Evolutionary conservation across 2,113 vertebrate genomes (phyloP).

Genomic region (Anguilla rostrata): DNA sequence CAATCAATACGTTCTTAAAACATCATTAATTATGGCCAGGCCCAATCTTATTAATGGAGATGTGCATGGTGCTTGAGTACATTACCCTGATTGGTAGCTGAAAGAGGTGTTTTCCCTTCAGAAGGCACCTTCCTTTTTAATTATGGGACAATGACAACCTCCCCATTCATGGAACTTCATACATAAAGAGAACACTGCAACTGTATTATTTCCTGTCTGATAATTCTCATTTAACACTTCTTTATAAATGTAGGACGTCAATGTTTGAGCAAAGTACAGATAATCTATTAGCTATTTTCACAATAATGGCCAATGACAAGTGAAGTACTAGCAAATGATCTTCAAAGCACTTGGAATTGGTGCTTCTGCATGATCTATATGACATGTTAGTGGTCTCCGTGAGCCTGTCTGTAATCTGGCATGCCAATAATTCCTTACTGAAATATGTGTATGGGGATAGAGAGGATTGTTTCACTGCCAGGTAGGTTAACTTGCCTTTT

Average conservation of each 20-base stretch:
- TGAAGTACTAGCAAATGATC: neutral
- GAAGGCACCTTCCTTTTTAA: conserved; percentile 61
- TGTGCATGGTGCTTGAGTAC: conserved; percentile 25
- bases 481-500: neutral
- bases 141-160: conserved; percentile 4
- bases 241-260: conserved; percentile 22
- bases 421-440: neutral
- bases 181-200: conserved; percentile 45
- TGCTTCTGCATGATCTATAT: neutral
- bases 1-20: conserved; percentile 33
- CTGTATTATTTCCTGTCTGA: conserved; percentile 30
- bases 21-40: conserved; percentile 8
- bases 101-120: conserved; percentile 19
- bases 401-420: neutral
- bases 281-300: neutral
- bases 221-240: conserved; percentile 10
- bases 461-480: neutral
- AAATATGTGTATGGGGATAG: neutral
- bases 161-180: neutral
- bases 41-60: conserved; percentile 1
- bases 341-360: neutral
- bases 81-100: conserved; percentile 49
- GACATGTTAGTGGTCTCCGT: neutral
- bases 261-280: neutral
- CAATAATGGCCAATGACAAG: neutral